Conservation (phyloP, 2,113 vertebrate species). For the Atractosteus spatula region DNA sequence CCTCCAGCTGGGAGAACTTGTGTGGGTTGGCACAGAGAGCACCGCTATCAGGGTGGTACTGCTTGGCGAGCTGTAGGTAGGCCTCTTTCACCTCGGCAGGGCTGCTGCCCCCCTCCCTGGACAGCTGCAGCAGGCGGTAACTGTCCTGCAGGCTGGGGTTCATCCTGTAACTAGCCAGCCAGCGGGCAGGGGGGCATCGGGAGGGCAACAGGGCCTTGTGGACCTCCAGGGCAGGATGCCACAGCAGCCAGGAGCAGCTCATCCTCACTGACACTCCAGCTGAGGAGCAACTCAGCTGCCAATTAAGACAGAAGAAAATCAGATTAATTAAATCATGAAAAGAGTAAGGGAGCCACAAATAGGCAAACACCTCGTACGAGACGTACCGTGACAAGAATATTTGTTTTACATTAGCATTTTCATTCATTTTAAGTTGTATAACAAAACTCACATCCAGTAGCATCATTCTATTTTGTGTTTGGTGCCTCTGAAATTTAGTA, state of each 20-base stretch:
- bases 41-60: constrained; percentile 86
- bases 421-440: no score
- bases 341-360: no score
- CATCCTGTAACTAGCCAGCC: constrained; percentile 15
- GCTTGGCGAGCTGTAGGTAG: constrained; percentile 79
- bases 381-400: no score
- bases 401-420: no score
- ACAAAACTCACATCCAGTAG: no score
- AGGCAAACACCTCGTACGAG: no score
- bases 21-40: constrained; percentile 63
- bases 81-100: constrained; percentile 75
- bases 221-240: constrained; percentile 7
- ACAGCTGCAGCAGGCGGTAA: constrained; percentile 60
- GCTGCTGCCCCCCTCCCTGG: constrained; percentile 38
- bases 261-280: constrained; percentile 10
- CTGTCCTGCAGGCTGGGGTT: constrained; percentile 53
- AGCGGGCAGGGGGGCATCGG: constrained; percentile 31
- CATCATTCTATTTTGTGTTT: no score
- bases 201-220: constrained; percentile 14
- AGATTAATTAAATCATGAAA: no score
- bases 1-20: constrained; percentile 77
- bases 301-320: no score
- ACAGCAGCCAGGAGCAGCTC: constrained; percentile 29
- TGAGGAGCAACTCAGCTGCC: neutral
- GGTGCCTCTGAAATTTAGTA: no score